These are phyloP conservation scores for Naja naja DNA, from an alignment of 2,113 vertebrate genomes.

Conservation along the genomic window DNA sequence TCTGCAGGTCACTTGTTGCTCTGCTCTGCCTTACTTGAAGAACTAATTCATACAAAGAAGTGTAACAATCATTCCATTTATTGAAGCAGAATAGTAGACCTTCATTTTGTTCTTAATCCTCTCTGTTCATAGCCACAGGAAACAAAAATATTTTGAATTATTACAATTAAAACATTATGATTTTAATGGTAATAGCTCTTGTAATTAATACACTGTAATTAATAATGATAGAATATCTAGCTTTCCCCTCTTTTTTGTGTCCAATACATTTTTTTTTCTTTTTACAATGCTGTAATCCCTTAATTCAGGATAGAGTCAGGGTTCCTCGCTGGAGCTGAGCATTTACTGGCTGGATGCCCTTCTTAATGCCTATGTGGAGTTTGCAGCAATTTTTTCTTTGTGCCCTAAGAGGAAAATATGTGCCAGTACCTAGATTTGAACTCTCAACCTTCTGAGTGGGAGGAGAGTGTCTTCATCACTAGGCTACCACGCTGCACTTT, in stretches of 20 bases:
- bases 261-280: background rate
- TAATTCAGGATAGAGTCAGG: background rate
- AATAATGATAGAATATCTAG: background rate
- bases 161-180: background rate
- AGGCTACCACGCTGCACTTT: background rate
- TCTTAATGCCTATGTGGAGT: background rate
- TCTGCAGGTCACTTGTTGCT: background rate
- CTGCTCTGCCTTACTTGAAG: slow-evolving; percentile 9
- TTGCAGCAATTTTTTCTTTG: background rate
- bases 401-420: background rate
- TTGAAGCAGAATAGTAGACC: background rate
- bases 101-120: background rate
- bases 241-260: background rate
- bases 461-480: background rate
- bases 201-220: background rate
- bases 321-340: background rate
- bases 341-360: background rate
- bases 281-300: background rate
- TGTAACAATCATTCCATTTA: fast-evolving
- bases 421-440: background rate
- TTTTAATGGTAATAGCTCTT: background rate
- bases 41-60: background rate
- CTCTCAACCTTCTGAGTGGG: background rate
- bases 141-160: slow-evolving; percentile 20
- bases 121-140: slow-evolving; percentile 10